These are phyloP conservation scores for Pyrgilauda ruficollis DNA, from an alignment of 2,113 vertebrate genomes.

Conservation along the genomic window DNA sequence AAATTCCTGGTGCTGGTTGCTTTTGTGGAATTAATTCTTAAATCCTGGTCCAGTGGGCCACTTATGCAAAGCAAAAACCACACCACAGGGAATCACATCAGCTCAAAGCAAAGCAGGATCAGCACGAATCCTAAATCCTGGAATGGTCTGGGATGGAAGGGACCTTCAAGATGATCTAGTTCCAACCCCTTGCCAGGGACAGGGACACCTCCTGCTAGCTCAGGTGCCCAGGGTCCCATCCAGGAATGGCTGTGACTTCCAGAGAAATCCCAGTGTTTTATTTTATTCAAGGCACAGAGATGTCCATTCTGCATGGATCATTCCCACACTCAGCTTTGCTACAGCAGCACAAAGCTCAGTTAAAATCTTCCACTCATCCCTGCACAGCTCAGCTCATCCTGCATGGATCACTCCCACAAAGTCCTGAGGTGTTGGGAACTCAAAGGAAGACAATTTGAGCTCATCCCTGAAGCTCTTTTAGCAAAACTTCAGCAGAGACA, in stretches of 20 bases:
- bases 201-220: not conserved
- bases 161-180: not conserved
- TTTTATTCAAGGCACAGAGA: not conserved
- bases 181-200: not conserved
- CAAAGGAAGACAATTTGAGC: not conserved
- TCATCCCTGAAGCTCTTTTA: not conserved
- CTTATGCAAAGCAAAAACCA: not conserved
- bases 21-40: not conserved
- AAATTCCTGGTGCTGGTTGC: not conserved
- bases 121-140: not conserved
- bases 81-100: not conserved
- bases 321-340: not conserved
- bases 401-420: not conserved
- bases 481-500: not conserved
- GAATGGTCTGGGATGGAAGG: not conserved
- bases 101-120: not conserved
- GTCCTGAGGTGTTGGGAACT: not conserved
- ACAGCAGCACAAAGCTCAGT: not conserved
- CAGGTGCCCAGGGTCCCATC: not conserved
- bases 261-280: not conserved
- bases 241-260: not conserved
- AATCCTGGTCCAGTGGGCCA: fast-evolving
- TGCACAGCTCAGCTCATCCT: not conserved
- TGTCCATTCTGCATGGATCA: fast-evolving
- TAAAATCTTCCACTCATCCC: not conserved